A percentile compares a stretch with the other conserved stretches of the same genome.
phyloP scores from a whole-genome alignment of 1,140 invertebrate genomes.

The Ips nitidus region DNA sequence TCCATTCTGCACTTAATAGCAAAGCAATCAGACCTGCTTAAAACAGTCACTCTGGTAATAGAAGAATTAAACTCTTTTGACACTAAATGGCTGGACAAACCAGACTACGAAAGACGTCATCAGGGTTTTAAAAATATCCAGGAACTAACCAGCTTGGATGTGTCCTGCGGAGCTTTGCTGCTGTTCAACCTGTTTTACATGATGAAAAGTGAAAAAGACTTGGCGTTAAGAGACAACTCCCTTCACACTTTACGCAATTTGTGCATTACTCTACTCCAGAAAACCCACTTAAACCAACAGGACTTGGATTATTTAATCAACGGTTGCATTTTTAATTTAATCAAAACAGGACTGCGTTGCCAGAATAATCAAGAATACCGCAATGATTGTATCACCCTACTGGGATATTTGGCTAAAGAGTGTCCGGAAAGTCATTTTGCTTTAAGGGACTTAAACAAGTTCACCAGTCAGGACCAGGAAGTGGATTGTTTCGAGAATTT shows the following conservation, averaged over 20 bases:
- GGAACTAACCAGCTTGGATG: conserved; percentile 59
- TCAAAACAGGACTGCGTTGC: conserved; percentile 66
- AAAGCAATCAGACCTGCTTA: conserved; percentile 49
- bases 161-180: conserved; percentile 71
- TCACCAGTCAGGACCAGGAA: conserved; percentile 79
- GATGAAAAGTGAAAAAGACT: conserved; percentile 75
- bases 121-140: conserved; percentile 71
- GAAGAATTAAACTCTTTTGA: conserved; percentile 84
- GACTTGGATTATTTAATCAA: conserved; percentile 69
- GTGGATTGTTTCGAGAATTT: conserved; percentile 95
- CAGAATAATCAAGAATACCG: conserved; percentile 66
- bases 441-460: conserved; percentile 70
- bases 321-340: conserved; percentile 68
- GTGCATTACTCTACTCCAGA: conserved; percentile 60
- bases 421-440: conserved; percentile 70
- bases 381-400: conserved; percentile 74
- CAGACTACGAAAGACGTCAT: conserved; percentile 82
- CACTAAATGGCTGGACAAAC: conserved; percentile 83
- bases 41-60: conserved; percentile 57
- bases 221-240: conserved; percentile 80
- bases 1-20: conserved; percentile 60
- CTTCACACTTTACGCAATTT: conserved; percentile 70
- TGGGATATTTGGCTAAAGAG: conserved; percentile 73
- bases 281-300: conserved; percentile 52
- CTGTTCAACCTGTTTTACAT: conserved; percentile 83